phyloP scores from a whole-genome alignment of 2,888 invertebrate genomes.

The Ceramica pisi region DNA sequence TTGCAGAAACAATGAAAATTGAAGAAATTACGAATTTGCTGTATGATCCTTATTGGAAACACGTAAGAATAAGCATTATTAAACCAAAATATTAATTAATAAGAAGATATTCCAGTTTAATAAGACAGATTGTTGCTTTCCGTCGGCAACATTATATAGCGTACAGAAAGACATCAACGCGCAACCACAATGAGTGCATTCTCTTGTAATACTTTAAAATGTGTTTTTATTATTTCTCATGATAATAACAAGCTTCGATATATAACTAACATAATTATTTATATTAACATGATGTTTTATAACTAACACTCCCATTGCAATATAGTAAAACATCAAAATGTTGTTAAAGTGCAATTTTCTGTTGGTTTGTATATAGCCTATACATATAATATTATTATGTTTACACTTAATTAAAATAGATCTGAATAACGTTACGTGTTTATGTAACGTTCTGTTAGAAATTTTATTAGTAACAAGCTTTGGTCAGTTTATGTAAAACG shows the following conservation, averaged over 20 bases:
- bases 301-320: not conserved
- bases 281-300: no score
- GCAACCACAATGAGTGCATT: slow-evolving; percentile 23
- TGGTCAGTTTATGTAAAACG: no score
- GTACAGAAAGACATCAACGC: slow-evolving; percentile 84
- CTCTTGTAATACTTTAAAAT: slow-evolving; percentile 4
- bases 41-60: no score
- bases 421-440: not conserved
- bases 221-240: slow-evolving; percentile 7
- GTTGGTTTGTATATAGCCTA: not conserved
- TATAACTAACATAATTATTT: no score
- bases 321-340: not conserved
- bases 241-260: not conserved
- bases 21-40: no score
- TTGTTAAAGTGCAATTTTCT: not conserved
- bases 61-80: not conserved
- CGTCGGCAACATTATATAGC: slow-evolving; percentile 43
- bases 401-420: not conserved
- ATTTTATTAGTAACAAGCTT: no score
- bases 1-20: not conserved
- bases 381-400: not conserved
- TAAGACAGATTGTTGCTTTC: not conserved
- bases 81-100: not conserved
- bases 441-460: not conserved
- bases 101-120: not conserved